Conservation (phyloP, 2,113 vertebrate species). For the Corythoichthys haematopterus region DNA sequence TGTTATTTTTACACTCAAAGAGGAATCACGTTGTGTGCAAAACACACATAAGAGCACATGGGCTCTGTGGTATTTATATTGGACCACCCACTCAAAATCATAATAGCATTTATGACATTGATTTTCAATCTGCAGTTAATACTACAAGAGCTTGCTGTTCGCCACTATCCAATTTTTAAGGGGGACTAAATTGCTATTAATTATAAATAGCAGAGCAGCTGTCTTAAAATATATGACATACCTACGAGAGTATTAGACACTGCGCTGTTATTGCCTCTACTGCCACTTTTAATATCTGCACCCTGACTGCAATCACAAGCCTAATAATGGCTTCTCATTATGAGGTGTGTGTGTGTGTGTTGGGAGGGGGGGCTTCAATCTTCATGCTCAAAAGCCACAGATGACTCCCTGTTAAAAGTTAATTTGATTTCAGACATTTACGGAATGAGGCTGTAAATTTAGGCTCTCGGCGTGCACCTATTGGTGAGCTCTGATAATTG, state of each 20-base stretch:
- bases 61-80: conserved; percentile 52
- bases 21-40: conserved; percentile 25
- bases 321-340: conserved; percentile 73
- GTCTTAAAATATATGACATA: conserved; percentile 72
- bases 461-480: conserved; percentile 45
- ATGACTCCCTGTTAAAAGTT: conserved; percentile 72
- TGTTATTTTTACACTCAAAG: conserved; percentile 61
- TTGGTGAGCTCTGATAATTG: conserved; percentile 56
- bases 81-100: conserved; percentile 56
- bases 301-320: conserved; percentile 66
- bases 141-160: conserved; percentile 58
- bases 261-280: conserved; percentile 64
- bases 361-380: conserved; percentile 42
- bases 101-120: conserved; percentile 58
- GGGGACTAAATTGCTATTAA: conserved; percentile 68
- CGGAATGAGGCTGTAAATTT: conserved; percentile 64
- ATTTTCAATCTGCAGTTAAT: conserved; percentile 59
- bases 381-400: conserved; percentile 66
- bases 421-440: conserved; percentile 71
- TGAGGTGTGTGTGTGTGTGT: conserved; percentile 34
- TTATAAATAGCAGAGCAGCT: conserved; percentile 70
- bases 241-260: conserved; percentile 55
- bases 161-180: conserved; percentile 51
- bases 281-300: conserved; percentile 71
- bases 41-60: conserved; percentile 36